Evolutionary conservation across 2,113 vertebrate genomes (phyloP).

Genomic region (Orthonyx spaldingii): DNA sequence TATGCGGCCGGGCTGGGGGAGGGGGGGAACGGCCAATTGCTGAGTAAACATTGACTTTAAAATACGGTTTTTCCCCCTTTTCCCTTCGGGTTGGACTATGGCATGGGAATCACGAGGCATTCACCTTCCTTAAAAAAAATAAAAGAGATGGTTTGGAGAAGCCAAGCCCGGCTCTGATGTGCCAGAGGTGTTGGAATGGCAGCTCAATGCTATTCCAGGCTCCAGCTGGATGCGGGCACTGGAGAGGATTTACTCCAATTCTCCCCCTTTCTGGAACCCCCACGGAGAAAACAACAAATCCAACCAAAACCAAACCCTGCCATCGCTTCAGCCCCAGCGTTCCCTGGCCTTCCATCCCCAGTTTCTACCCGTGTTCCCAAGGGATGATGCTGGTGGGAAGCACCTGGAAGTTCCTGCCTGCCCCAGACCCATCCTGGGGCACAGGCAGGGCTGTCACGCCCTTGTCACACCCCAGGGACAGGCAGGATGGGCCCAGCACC

Average conservation of each 20-base stretch:
- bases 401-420: neutral
- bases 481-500: neutral
- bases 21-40: neutral
- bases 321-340: fast-evolving
- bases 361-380: fast-evolving
- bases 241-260: fast-evolving
- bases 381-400: neutral
- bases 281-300: neutral
- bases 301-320: fast-evolving
- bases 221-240: fast-evolving
- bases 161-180: neutral
- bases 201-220: neutral
- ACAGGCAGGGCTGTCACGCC: neutral
- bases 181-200: neutral
- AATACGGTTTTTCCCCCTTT: neutral
- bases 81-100: neutral
- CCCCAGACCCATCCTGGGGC: neutral
- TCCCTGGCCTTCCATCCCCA: neutral
- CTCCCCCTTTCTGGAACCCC: fast-evolving
- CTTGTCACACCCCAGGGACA: neutral
- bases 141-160: neutral
- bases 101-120: neutral
- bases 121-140: neutral
- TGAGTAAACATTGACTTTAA: constrained; percentile 52
- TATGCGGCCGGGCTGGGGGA: neutral